Conservation (phyloP, 2,797 vertebrate species). For the Phoebastria nigripes region DNA sequence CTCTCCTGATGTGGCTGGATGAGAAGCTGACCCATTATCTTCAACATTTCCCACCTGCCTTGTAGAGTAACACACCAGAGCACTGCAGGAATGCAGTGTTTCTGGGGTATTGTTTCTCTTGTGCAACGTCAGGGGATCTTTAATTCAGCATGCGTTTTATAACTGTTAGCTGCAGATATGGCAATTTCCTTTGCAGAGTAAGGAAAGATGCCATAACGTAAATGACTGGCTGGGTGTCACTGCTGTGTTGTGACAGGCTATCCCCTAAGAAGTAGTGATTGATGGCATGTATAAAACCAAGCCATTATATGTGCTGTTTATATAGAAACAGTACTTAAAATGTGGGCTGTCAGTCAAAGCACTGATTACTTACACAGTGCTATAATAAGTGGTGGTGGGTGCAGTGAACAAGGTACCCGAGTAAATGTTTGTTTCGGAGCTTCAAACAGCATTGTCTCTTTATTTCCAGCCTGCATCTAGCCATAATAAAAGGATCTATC, state of each 20-base stretch:
- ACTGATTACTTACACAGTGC: conserved; percentile 4
- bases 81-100: background rate
- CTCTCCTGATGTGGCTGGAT: background rate
- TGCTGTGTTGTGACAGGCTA: conserved; percentile 60
- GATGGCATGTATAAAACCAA: conserved; percentile 23
- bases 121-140: background rate
- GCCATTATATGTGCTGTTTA: conserved; percentile 25
- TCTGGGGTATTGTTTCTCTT: background rate
- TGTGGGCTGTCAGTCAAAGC: conserved; percentile 45
- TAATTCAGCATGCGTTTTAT: background rate
- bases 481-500: background rate
- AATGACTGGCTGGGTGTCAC: conserved; percentile 24
- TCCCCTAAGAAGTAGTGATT: conserved; percentile 49
- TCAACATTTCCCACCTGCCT: background rate
- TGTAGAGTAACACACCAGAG: background rate
- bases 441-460: background rate
- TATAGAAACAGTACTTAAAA: conserved; percentile 28
- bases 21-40: background rate
- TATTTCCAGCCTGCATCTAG: background rate
- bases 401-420: background rate
- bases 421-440: background rate
- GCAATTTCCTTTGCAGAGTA: conserved; percentile 15
- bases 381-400: background rate
- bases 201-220: background rate
- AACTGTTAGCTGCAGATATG: background rate